phyloP scores from a whole-genome alignment of 2,888 invertebrate genomes.

The Heteromyza rotundicornis region DNA sequence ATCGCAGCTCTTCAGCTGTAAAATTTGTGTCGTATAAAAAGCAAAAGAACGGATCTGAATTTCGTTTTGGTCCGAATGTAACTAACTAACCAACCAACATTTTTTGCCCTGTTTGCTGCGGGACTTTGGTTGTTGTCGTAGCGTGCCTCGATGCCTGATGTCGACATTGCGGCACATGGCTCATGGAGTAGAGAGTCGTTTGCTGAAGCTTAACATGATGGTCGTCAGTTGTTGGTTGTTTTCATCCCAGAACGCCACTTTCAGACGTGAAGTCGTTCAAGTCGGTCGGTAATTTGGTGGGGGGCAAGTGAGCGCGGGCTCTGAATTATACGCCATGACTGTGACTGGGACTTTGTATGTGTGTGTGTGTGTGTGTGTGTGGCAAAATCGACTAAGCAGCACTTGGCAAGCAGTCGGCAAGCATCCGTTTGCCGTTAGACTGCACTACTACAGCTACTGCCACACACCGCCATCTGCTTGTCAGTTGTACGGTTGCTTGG shows the following conservation, averaged over 20 bases:
- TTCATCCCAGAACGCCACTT: slow-evolving; percentile 42
- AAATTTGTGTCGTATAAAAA: no score
- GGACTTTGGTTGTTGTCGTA: slow-evolving; percentile 25
- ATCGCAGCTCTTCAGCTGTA: no score
- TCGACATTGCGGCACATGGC: slow-evolving; percentile 30
- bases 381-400: slow-evolving; percentile 27
- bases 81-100: not conserved
- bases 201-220: slow-evolving; percentile 30
- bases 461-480: no score
- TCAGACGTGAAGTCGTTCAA: slow-evolving; percentile 51
- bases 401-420: slow-evolving; percentile 22
- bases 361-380: slow-evolving; percentile 8
- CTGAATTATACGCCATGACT: slow-evolving; percentile 28
- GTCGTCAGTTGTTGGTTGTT: slow-evolving; percentile 28
- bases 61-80: no score
- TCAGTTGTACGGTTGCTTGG: not conserved
- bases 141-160: slow-evolving; percentile 18
- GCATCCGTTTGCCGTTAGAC: no score
- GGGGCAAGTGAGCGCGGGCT: slow-evolving; percentile 10
- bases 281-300: slow-evolving; percentile 51
- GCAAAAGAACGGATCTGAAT: no score
- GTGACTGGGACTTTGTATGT: not conserved
- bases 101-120: slow-evolving; percentile 26
- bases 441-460: no score
- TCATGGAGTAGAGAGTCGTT: slow-evolving; percentile 29